Percentiles rank a stretch among this genome's conserved stretches.
These are phyloP conservation scores for Meiosimyza decipiens DNA, from an alignment of 2,888 invertebrate species.

Conservation along the genomic window DNA sequence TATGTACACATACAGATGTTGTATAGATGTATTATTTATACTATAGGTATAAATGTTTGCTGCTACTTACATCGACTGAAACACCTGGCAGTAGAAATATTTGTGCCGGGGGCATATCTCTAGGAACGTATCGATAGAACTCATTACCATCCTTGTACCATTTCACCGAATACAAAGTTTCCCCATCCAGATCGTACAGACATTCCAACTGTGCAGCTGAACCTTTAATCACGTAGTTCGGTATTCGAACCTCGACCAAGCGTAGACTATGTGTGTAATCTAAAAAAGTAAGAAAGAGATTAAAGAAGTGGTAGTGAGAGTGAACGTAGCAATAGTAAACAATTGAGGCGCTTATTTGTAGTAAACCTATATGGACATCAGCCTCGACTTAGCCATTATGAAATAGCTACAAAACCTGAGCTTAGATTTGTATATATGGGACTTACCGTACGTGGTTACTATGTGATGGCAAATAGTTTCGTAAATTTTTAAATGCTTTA, in stretches of 20 bases:
- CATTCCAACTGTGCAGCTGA: slow-evolving; percentile 82
- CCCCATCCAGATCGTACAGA: slow-evolving; percentile 84
- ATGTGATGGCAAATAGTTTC: slow-evolving; percentile 23
- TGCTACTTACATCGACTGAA: slow-evolving; percentile 82
- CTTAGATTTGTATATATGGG: slow-evolving; percentile 15
- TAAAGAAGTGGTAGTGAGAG: slow-evolving; percentile 12
- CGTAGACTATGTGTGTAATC: slow-evolving; percentile 72
- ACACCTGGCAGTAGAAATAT: slow-evolving; percentile 84
- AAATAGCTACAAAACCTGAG: slow-evolving; percentile 22
- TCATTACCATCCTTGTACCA: slow-evolving; percentile 94
- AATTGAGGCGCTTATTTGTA: not conserved
- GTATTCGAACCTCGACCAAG: slow-evolving; percentile 82
- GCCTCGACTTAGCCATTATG: not conserved
- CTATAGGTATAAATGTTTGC: not conserved
- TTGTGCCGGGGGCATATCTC: slow-evolving; percentile 83
- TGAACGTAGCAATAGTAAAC: not conserved
- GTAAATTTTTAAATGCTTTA: slow-evolving; percentile 21
- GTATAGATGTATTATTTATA: not conserved
- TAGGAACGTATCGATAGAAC: slow-evolving; percentile 87
- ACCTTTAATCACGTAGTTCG: slow-evolving; percentile 82
- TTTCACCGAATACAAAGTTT: slow-evolving; percentile 87
- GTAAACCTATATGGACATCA: not conserved
- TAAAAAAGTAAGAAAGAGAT: slow-evolving; percentile 49
- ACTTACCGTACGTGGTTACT: slow-evolving; percentile 11
- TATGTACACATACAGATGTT: not conserved